Conservation (phyloP, 1,140 invertebrate genomes). For the Drosophila setifemur region DNA sequence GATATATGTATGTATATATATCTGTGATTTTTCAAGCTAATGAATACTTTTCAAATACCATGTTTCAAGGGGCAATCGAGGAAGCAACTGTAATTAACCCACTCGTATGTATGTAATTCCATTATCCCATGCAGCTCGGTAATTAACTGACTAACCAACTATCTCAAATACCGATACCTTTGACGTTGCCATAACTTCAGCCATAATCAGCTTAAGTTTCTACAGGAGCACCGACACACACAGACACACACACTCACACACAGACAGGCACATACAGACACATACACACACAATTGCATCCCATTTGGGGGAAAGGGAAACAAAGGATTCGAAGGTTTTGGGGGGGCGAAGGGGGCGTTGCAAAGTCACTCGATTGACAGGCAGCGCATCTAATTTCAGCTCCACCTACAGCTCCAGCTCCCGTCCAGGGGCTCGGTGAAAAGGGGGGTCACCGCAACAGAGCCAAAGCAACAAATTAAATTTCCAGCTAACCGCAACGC, state of each 20-base stretch:
- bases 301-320: too few species aligned
- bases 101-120: too few species aligned
- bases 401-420: background rate
- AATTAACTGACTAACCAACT: background rate
- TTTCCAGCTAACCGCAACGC: slow-evolving; percentile 61
- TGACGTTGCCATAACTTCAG: slow-evolving; percentile 5
- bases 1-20: too few species aligned
- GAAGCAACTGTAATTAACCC: slow-evolving; percentile 12
- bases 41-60: too few species aligned
- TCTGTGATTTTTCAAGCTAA: too few species aligned
- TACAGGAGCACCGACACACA: slow-evolving; percentile 1
- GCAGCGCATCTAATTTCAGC: slow-evolving; percentile 12
- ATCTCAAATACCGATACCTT: slow-evolving; percentile 5
- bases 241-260: background rate
- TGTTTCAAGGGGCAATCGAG: too few species aligned
- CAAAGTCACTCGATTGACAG: background rate
- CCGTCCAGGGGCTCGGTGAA: background rate
- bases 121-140: background rate
- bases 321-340: too few species aligned
- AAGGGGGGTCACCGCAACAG: slow-evolving; percentile 5
- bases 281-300: background rate
- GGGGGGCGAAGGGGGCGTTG: too few species aligned
- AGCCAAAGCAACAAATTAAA: slow-evolving; percentile 56
- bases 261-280: background rate
- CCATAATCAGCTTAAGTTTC: slow-evolving; percentile 20